Evolutionary conservation across 2,888 invertebrate genomes (phyloP).

Genomic region (Lepidonotus clava): DNA sequence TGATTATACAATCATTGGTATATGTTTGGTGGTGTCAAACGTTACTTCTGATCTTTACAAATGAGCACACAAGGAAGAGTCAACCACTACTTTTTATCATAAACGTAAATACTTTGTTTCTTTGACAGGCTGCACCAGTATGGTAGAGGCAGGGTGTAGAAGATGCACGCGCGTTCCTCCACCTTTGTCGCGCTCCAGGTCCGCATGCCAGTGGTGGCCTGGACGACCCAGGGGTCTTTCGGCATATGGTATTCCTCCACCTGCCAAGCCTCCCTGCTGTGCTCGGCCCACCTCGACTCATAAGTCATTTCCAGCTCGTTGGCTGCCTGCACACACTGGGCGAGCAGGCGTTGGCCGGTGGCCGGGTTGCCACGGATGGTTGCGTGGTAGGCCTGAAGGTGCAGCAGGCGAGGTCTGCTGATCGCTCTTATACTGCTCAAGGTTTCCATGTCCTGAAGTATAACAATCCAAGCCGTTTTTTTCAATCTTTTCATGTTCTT

Average conservation of each 20-base stretch:
- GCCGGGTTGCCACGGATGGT: not conserved
- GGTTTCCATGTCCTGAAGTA: not conserved
- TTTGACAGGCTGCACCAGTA: not conserved
- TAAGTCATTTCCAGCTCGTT: not conserved
- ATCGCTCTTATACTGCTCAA: not conserved
- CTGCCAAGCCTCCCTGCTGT: not conserved
- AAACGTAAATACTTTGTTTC: too few relatives aligned
- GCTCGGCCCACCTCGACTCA: slow-evolving; percentile 4
- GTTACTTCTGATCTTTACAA: too few relatives aligned
- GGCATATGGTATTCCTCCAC: too few relatives aligned
- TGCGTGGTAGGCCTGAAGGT: slow-evolving; percentile 54
- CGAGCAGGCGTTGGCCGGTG: not conserved
- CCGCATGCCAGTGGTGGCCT: not conserved
- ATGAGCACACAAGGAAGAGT: too few relatives aligned
- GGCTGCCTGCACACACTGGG: not conserved
- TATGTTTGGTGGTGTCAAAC: too few relatives aligned
- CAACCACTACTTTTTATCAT: too few relatives aligned
- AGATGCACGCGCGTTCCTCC: not conserved
- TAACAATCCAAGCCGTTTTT: too few relatives aligned
- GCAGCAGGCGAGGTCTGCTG: slow-evolving; percentile 27
- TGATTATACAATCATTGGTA: too few relatives aligned
- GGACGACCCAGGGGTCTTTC: not conserved
- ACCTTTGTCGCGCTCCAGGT: not conserved
- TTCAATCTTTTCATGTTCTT: too few relatives aligned
- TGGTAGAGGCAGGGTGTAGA: not conserved